Evolutionary conservation across 92 coral and sea anemone genomes (phyloP).

Genomic region (Paramuricea clavata): DNA sequence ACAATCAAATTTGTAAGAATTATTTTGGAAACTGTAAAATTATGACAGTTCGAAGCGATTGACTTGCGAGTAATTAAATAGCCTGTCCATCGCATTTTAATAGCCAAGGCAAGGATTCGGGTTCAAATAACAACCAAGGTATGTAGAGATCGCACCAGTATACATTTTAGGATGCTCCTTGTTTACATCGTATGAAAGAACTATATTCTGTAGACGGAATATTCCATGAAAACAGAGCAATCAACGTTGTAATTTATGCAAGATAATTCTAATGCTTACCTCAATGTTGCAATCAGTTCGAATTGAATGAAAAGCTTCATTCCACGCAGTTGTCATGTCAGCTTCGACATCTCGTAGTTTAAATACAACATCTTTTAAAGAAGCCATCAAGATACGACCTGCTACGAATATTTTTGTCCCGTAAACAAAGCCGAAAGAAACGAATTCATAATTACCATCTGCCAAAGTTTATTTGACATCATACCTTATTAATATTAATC

Average conservation of each 20-base stretch:
- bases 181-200: neutral
- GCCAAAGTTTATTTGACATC: neutral
- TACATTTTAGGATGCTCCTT: neutral
- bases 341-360: slow-evolving; percentile 72
- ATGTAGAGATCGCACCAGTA: neutral
- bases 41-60: neutral
- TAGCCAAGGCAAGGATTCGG: neutral
- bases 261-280: slow-evolving; percentile 25
- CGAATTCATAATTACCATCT: slow-evolving; percentile 44
- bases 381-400: slow-evolving; percentile 14
- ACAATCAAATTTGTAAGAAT: neutral
- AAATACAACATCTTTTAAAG: slow-evolving; percentile 54
- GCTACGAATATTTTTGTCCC: neutral
- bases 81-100: neutral
- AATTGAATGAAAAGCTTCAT: slow-evolving; percentile 55
- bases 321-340: slow-evolving; percentile 69
- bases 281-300: slow-evolving; percentile 48
- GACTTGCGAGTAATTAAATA: neutral
- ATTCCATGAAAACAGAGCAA: neutral
- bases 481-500: slow-evolving; percentile 12
- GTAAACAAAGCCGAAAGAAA: neutral
- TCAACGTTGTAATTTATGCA: slow-evolving; percentile 10
- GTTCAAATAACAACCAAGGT: too few species aligned
- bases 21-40: neutral
- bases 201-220: neutral